These are phyloP conservation scores for Porites cylindrica DNA, from an alignment of 92 coral and sea anemone genomes.

Conservation along the genomic window DNA sequence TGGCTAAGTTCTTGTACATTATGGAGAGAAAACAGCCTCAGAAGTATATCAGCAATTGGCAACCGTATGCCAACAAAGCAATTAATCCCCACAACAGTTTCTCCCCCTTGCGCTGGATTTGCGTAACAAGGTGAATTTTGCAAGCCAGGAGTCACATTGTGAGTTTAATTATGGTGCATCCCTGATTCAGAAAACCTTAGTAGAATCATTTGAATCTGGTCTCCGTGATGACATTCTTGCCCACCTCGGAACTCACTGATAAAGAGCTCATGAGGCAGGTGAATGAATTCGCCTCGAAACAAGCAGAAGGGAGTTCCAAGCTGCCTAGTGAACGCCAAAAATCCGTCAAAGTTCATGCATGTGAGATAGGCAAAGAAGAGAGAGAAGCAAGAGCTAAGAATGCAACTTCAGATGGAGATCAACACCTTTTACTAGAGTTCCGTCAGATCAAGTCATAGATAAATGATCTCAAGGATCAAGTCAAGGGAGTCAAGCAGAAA, in stretches of 20 bases:
- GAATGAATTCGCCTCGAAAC: constrained; percentile 62
- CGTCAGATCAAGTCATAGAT: constrained; percentile 25
- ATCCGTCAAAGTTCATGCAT: constrained; percentile 39
- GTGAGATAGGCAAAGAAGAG: not conserved
- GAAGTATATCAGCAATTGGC: constrained; percentile 53
- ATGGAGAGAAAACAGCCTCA: constrained; percentile 44
- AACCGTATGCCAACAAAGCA: constrained; percentile 36
- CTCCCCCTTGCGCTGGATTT: constrained; percentile 53
- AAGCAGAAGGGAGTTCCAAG: constrained; percentile 56
- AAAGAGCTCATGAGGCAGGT: constrained; percentile 68
- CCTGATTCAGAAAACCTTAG: constrained; percentile 65
- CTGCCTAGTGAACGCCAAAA: constrained; percentile 43
- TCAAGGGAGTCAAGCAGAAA: not conserved
- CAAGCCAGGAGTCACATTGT: constrained; percentile 74
- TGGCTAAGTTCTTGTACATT: constrained; percentile 52
- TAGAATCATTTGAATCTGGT: constrained; percentile 69
- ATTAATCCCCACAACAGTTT: constrained; percentile 54
- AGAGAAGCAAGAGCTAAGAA: too few relatives aligned
- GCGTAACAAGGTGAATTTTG: constrained; percentile 64
- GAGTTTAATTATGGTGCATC: constrained; percentile 67
- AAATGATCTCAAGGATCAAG: constrained; percentile 1
- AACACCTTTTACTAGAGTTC: too few relatives aligned
- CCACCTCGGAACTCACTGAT: constrained; percentile 10
- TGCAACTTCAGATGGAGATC: too few relatives aligned
- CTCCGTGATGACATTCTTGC: constrained; percentile 53